A percentile compares a stretch with the other conserved stretches of the same genome.
Conservation (phyloP, 1,140 invertebrate genomes). For the Radopholus similis region DNA sequence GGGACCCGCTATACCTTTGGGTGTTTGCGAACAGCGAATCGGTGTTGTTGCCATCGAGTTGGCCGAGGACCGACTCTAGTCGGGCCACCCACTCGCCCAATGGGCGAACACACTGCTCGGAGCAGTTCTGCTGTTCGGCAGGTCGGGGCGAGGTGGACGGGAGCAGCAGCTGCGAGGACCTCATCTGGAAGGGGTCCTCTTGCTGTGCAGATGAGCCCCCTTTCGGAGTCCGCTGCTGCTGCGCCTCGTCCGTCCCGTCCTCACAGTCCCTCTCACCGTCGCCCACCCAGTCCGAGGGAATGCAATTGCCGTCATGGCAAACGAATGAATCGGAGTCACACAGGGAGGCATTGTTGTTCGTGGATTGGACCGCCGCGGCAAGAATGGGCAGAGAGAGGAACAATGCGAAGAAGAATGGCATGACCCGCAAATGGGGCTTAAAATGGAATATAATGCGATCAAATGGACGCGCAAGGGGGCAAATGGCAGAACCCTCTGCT, state of each 20-base stretch:
- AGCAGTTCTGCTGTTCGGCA: neutral
- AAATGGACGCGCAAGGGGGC: neutral
- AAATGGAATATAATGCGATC: neutral
- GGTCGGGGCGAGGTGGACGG: neutral
- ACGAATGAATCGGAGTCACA: slow-evolving; percentile 15
- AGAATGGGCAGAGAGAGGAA: neutral
- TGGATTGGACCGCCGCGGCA: neutral
- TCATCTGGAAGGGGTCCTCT: neutral
- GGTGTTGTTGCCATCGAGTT: neutral
- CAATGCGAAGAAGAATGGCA: neutral
- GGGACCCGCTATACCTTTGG: neutral
- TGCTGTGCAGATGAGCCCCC: neutral
- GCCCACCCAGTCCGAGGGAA: slow-evolving; percentile 86
- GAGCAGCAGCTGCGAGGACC: neutral
- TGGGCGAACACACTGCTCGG: too few relatives aligned
- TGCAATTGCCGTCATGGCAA: slow-evolving; percentile 66
- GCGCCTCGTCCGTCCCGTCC: slow-evolving; percentile 84
- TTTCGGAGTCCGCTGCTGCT: slow-evolving; percentile 28
- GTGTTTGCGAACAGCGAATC: neutral
- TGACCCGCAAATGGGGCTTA: neutral
- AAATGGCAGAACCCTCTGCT: neutral
- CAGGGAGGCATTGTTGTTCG: neutral
- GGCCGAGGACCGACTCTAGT: neutral
- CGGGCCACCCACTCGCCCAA: slow-evolving; percentile 17
- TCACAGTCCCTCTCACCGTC: slow-evolving; percentile 87